Percentiles rank a stretch among this genome's conserved stretches.
phyloP scores from a whole-genome alignment of 2,113 vertebrate genomes.

The Peucedramus taeniatus region DNA sequence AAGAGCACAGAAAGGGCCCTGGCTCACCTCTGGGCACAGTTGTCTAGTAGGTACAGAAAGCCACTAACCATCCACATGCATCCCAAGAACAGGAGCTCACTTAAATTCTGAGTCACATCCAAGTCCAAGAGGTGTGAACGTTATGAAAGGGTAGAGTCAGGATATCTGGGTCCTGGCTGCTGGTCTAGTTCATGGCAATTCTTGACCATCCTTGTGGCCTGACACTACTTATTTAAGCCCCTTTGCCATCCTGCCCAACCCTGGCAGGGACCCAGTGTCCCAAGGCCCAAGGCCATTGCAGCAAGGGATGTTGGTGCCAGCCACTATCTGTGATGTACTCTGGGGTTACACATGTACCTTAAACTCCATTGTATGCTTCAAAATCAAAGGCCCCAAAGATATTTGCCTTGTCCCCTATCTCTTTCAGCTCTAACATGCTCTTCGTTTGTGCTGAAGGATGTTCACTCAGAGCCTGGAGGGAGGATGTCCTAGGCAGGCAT shows the following conservation, averaged over 20 bases:
- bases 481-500: not conserved
- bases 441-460: not conserved
- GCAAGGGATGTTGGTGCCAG: not conserved
- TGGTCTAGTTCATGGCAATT: not conserved
- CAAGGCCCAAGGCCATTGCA: not conserved
- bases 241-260: not conserved
- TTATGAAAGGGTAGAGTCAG: not conserved
- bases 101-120: not conserved
- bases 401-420: not conserved
- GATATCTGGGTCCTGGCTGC: not conserved
- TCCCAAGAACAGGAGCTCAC: not conserved
- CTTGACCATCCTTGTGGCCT: not conserved
- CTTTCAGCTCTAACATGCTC: not conserved
- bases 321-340: not conserved
- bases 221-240: not conserved
- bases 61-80: not conserved
- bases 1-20: not conserved
- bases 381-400: not conserved
- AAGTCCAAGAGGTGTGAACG: not conserved
- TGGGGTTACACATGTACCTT: not conserved
- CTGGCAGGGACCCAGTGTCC: not conserved
- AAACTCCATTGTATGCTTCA: rapidly evolving
- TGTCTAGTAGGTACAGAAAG: not conserved
- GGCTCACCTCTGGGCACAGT: not conserved
- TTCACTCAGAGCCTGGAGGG: not conserved